These are phyloP conservation scores for Ischnura elegans DNA, from an alignment of 2,888 invertebrate genomes.

Conservation along the genomic window DNA sequence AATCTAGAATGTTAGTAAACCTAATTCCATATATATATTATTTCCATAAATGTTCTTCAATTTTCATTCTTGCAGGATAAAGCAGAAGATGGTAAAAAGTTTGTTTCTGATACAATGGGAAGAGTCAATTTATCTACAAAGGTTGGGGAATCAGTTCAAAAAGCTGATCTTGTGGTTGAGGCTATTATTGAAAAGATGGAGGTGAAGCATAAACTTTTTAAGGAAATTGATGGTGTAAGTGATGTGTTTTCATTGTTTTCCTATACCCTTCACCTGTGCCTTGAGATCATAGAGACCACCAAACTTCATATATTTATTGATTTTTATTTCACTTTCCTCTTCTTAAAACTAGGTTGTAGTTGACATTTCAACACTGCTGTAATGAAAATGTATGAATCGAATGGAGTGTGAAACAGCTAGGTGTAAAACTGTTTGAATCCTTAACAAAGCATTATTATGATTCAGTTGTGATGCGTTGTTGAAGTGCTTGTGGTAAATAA, in stretches of 20 bases:
- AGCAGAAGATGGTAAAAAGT: slow-evolving; percentile 83
- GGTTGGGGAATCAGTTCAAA: slow-evolving; percentile 82
- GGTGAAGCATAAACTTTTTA: slow-evolving; percentile 88
- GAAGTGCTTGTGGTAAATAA: no score
- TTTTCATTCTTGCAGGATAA: slow-evolving; percentile 78
- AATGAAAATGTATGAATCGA: no score
- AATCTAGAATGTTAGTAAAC: background rate
- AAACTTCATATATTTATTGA: no score
- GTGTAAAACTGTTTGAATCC: no score
- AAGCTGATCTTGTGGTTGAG: slow-evolving; percentile 89
- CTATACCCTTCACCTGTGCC: no score
- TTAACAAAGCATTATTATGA: no score
- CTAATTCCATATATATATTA: background rate
- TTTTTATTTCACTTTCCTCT: no score
- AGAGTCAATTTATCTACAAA: slow-evolving; percentile 84
- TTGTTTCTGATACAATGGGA: slow-evolving; percentile 82
- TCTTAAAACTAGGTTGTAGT: no score
- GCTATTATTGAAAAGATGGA: slow-evolving; percentile 92
- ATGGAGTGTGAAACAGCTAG: no score
- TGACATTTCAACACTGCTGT: no score
- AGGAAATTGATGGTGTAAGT: slow-evolving; percentile 84
- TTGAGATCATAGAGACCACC: no score
- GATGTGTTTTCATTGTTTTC: background rate
- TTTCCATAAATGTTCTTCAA: slow-evolving; percentile 5
- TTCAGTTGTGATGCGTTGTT: no score